Percentiles rank a stretch among this genome's conserved stretches.
Conservation (phyloP, 2,797 vertebrate genomes). For the Pyrocephalus nanus region DNA sequence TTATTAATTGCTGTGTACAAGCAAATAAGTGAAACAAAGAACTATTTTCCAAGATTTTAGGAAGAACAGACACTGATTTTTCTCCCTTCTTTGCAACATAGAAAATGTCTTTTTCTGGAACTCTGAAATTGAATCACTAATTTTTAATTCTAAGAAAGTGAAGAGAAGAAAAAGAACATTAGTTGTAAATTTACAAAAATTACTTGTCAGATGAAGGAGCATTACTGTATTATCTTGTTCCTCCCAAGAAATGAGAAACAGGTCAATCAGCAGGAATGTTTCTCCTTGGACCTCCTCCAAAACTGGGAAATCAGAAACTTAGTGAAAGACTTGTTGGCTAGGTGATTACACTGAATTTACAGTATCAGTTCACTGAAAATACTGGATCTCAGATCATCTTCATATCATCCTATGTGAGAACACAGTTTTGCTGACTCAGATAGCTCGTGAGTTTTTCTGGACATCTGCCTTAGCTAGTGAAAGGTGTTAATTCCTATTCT, state of each 20-base stretch:
- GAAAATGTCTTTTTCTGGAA: background rate
- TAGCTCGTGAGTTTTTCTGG: background rate
- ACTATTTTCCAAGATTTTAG: background rate
- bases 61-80: background rate
- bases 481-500: background rate
- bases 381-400: background rate
- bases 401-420: background rate
- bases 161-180: background rate
- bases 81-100: background rate
- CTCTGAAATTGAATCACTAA: background rate
- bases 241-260: background rate
- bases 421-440: background rate
- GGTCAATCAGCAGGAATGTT: background rate
- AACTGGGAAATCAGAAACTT: background rate
- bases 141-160: background rate
- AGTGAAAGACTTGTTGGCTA: background rate
- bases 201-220: background rate
- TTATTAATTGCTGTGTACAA: background rate
- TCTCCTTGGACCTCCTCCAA: background rate
- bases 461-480: background rate
- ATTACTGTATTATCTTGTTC: background rate
- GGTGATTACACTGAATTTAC: background rate
- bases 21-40: background rate
- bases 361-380: accelerated
- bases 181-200: background rate